These are phyloP conservation scores for Recurvirostra avosetta DNA, from an alignment of 2,113 vertebrate genomes.

Conservation along the genomic window DNA sequence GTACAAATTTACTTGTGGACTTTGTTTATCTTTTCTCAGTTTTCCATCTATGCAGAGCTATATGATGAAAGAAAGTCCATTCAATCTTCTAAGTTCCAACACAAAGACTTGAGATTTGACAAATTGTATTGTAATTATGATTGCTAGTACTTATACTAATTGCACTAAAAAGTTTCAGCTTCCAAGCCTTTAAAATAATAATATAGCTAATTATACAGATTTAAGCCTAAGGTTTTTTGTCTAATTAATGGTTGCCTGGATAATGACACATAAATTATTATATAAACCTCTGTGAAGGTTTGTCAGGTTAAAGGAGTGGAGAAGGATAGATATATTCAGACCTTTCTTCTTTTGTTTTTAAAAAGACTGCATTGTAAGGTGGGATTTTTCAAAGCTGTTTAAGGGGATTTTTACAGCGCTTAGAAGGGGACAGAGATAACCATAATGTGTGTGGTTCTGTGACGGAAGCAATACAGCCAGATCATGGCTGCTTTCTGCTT, in stretches of 20 bases:
- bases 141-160: background rate
- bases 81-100: background rate
- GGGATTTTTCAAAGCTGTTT: background rate
- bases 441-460: background rate
- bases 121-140: background rate
- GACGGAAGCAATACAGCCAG: background rate
- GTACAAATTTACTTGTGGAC: background rate
- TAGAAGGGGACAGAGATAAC: background rate
- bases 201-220: background rate
- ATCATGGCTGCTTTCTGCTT: background rate
- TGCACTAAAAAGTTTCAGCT: background rate
- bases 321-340: background rate
- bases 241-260: background rate
- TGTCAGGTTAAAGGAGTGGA: background rate
- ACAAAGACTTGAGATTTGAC: background rate
- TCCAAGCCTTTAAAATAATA: background rate
- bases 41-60: background rate
- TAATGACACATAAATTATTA: background rate
- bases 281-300: background rate
- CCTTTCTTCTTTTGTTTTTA: background rate
- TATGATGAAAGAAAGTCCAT: background rate
- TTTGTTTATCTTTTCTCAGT: background rate
- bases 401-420: background rate
- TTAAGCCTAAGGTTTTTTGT: background rate
- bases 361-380: background rate